Evolutionary conservation across 2,888 invertebrate genomes (phyloP).

Genomic region (Lamproptera curius): DNA sequence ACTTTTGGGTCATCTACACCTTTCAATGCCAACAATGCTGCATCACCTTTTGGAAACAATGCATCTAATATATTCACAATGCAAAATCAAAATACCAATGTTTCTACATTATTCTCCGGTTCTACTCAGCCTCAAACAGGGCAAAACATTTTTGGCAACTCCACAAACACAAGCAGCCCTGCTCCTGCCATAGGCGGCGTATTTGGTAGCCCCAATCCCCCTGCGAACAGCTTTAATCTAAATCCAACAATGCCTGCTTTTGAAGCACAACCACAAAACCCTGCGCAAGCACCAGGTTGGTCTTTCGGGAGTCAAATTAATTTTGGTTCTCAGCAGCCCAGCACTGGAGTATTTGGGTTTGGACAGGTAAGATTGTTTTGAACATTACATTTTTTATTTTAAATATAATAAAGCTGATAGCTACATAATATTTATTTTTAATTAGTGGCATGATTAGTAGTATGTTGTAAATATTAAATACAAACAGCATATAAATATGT

Average conservation of each 20-base stretch:
- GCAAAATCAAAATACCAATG: slow-evolving; percentile 34
- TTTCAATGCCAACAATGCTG: slow-evolving; percentile 34
- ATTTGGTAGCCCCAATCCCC: slow-evolving; percentile 41
- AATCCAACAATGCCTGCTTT: slow-evolving; percentile 42
- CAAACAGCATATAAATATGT: too few relatives aligned
- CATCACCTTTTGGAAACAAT: slow-evolving; percentile 39
- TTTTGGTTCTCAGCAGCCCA: slow-evolving; percentile 33
- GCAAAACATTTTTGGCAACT: slow-evolving; percentile 42
- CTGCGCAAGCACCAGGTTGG: slow-evolving; percentile 42
- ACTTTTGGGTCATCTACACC: slow-evolving; percentile 44
- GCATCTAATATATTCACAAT: slow-evolving; percentile 46
- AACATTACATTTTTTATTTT: too few relatives aligned
- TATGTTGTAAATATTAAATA: too few relatives aligned
- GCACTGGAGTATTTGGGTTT: slow-evolving; percentile 51
- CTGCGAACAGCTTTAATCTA: slow-evolving; percentile 43
- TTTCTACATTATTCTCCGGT: slow-evolving; percentile 42
- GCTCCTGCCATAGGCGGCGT: slow-evolving; percentile 34
- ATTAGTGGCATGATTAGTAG: too few relatives aligned
- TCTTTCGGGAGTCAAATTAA: too few relatives aligned
- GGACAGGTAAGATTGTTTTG: slow-evolving; percentile 44
- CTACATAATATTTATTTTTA: not conserved
- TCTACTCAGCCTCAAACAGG: slow-evolving; percentile 35
- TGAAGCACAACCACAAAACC: slow-evolving; percentile 36
- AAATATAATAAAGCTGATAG: too few relatives aligned
- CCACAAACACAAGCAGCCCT: slow-evolving; percentile 32